Conservation (phyloP, 2,797 vertebrate species). For the Scolopax rusticola region DNA sequence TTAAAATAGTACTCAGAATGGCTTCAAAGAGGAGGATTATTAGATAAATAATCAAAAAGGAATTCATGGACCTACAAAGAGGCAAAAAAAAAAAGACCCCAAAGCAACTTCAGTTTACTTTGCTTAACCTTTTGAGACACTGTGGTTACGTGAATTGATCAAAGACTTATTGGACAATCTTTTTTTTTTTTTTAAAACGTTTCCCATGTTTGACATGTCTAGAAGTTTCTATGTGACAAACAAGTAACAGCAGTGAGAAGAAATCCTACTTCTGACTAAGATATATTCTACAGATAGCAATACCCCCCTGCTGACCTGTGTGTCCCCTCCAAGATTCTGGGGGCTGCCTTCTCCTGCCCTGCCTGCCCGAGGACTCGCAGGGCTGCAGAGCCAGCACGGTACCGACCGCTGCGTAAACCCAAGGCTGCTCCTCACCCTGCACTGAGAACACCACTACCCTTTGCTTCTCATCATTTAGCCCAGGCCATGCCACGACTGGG, state of each 20-base stretch:
- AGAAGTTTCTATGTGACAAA: not conserved
- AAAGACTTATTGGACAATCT: not conserved
- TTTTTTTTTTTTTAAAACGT: not conserved
- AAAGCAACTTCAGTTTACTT: not conserved
- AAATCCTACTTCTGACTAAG: not conserved
- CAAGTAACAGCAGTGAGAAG: not conserved
- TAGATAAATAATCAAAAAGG: constrained; percentile 96
- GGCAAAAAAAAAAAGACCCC: not conserved
- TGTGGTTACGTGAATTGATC: not conserved
- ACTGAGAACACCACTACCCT: not conserved
- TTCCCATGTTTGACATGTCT: not conserved
- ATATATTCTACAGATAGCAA: not conserved
- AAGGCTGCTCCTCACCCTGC: not conserved
- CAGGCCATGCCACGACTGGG: not conserved
- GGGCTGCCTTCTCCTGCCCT: not conserved
- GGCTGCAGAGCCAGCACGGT: not conserved
- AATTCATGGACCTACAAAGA: constrained; percentile 93
- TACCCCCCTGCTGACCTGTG: not conserved
- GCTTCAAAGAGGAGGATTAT: constrained; percentile 95
- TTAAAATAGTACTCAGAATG: constrained; percentile 94
- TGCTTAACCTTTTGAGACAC: not conserved
- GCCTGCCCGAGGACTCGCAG: not conserved
- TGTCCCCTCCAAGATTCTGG: not conserved
- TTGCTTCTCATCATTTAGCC: not conserved
- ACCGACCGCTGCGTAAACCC: not conserved